Percentiles rank a stretch among this genome's conserved stretches.
Evolutionary conservation across 2,888 invertebrate species (phyloP).

Genomic region (Pristionchus mayeri): DNA sequence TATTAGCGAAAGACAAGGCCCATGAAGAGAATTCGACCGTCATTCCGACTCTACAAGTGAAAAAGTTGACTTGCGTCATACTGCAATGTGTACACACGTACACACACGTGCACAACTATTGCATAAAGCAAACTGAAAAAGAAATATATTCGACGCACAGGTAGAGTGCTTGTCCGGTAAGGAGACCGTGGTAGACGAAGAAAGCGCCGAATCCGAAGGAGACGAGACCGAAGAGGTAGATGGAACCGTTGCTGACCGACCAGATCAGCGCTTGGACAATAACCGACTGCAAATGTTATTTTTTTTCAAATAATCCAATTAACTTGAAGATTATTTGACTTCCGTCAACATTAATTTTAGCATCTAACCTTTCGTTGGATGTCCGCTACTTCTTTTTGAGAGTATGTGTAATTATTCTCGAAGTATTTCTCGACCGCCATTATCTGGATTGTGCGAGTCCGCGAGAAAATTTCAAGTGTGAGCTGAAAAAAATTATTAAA

Average conservation of each 20-base stretch:
- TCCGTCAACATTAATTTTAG: no score
- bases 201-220: not conserved
- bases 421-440: constrained; percentile 76
- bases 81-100: no score
- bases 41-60: not conserved
- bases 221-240: not conserved
- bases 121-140: not conserved
- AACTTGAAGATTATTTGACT: no score
- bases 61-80: not conserved
- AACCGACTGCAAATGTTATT: not conserved
- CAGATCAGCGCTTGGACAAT: not conserved
- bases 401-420: constrained; percentile 67
- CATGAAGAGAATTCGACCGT: not conserved
- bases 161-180: not conserved
- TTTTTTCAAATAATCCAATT: no score
- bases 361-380: not conserved
- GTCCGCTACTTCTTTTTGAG: not conserved
- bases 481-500: constrained; percentile 58
- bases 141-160: no score
- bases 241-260: not conserved
- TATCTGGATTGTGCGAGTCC: constrained; percentile 77
- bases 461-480: constrained; percentile 77
- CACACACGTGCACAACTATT: no score
- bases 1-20: not conserved
- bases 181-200: not conserved